Base-by-base conservation (phyloP, 2,797 vertebrate species). In the Centroberyx gerrardi region DNA sequence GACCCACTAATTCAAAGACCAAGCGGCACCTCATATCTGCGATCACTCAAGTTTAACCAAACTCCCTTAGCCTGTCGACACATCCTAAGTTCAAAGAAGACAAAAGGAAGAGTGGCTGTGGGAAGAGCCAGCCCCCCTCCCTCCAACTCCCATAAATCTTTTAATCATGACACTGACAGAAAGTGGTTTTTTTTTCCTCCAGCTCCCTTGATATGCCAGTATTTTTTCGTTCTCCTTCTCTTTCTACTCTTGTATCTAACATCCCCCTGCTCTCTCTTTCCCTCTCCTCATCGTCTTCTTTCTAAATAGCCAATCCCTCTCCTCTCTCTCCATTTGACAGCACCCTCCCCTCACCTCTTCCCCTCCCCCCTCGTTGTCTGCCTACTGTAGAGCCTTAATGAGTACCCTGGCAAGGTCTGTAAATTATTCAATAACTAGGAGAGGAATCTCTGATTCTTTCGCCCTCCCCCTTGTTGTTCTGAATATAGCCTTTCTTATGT, bases 361-460 rank as follows among this genome's bases (percentile, higher is more conserved):
- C n/a, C 49, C 42, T 29, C 53, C 66, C 51, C 70, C 51, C 18
- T 31, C 33, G 22, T 85, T 90, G 82, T 80, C 88, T 92, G 74
- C 78, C 85, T 80, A 78, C 90, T 90, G 87, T 86, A 72, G 86
- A 84, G 85, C 82, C 73, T 86, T 94, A 93, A 94, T 94, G 90
- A 95, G 92, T 89, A 88, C 82, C 84, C 88, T 86, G 89, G 82
- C 88, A 81, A 83, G 68, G 79, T 64, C 83, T 89, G 86, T 94
- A 94, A 95, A 95, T 95, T 93, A 95, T 95, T 95, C 92, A 95
- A 93, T 91, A 92, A 93, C 88, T 89, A 85, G 83, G 89, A 92
- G 89, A 94, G 88, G 70, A 91, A 90, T 91, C 87, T 90, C 73
- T 62, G 74, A 90, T 82, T 81, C 72, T 76, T 68, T 27, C 59